Evolutionary conservation across 1,140 invertebrate genomes (phyloP), one percentile per base, ranked within the genome.

Genomic region (Cydia splendana): DNA sequence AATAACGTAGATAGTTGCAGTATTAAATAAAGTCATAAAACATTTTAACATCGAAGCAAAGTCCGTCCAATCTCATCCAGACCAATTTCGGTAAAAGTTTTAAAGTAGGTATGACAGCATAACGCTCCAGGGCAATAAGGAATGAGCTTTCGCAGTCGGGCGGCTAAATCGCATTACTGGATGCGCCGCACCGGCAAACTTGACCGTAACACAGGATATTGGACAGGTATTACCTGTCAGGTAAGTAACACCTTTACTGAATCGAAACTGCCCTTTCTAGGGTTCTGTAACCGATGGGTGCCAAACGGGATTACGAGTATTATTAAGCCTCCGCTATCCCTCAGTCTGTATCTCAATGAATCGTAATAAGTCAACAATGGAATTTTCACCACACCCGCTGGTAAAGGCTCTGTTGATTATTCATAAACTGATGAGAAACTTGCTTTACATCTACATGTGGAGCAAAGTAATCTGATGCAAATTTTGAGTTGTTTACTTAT

Each of bases 41-140:
- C 57, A 62, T 24, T 62, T 62, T 62, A 20, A 9, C 57, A 24
- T 62, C 20, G 12, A 62, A 62, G 20, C 7, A 62, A 62, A 6
- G 2, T 62, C 57, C 7, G 57, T 62, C 57, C 20, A 62, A 62
- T 62, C 20, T 9, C 57, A 62, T 62, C 57, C 20, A 62, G 57
- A 2, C 57, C 57, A 62, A 62, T 62, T 62, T 62, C 57, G 57
- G 57, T 62, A 62, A 62, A 62, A 62, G 18, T 62, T 62, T 62
- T 24, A 62, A 24, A 62, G 57, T 24, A 24, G 24, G 24, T 62
- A 62, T 62, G 57, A 62, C 57, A 62, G 57, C 57, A 20, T 62
- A 62, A 62, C 57, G 18, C 57, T 62, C 15, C 18, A 62, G 57
- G 53, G 57, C 57, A 62, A 62, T 62, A 62, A 62, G 57, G 57